These are phyloP conservation scores for Drosophila picticornis DNA, from an alignment of 2,888 invertebrate genomes.

Conservation along the genomic window DNA sequence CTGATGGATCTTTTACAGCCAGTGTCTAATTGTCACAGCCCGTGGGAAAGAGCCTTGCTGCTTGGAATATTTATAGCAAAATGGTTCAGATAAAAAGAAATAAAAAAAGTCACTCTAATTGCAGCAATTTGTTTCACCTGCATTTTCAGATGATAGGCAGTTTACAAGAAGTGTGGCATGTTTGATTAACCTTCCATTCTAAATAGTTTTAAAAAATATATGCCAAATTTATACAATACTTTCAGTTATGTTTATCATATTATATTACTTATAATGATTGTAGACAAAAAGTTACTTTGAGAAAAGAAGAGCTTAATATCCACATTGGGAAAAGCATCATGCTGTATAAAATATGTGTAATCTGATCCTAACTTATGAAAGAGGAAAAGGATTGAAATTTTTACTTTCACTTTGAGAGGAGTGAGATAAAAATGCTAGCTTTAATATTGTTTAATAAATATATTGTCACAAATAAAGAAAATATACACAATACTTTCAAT, in stretches of 20 bases:
- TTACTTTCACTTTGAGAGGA: neutral
- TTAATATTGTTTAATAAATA: neutral
- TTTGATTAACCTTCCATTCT: neutral
- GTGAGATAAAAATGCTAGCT: neutral
- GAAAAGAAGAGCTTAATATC: neutral
- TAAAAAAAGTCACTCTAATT: neutral
- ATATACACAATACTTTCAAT: neutral
- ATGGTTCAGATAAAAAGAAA: neutral
- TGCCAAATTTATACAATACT: neutral
- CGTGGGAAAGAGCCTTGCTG: neutral
- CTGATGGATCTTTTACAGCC: neutral
- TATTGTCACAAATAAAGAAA: neutral
- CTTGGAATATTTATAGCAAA: neutral
- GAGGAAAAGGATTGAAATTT: neutral
- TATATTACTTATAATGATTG: neutral
- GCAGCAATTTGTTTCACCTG: neutral
- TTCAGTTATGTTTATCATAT: neutral
- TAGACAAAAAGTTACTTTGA: neutral
- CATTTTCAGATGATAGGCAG: neutral
- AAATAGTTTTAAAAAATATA: neutral
- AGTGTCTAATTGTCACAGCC: neutral
- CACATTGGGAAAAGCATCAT: neutral
- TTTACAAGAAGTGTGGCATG: rapidly evolving
- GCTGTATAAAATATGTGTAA: neutral
- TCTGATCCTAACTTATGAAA: neutral